These are phyloP conservation scores for Drosophila tanythrix DNA, from an alignment of 2,888 invertebrate genomes.

Conservation along the genomic window DNA sequence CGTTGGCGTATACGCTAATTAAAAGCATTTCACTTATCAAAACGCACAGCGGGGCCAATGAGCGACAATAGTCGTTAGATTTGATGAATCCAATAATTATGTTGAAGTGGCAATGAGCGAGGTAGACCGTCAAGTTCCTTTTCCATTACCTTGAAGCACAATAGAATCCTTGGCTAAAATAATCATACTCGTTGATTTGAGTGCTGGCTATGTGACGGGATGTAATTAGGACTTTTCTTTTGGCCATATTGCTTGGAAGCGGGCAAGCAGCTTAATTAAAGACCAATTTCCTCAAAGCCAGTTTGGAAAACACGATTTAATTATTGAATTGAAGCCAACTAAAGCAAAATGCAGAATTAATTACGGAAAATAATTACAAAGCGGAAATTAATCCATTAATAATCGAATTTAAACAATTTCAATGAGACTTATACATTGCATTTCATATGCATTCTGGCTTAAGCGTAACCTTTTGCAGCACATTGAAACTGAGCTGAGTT, in stretches of 20 bases:
- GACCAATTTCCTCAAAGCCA: conserved; percentile 19
- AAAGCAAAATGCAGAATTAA: not conserved
- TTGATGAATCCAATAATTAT: conserved; percentile 36
- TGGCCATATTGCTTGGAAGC: conserved; percentile 3
- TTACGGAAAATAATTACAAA: conserved; percentile 1
- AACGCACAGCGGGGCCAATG: conserved; percentile 55
- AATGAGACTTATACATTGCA: not conserved
- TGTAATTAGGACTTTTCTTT: conserved; percentile 20
- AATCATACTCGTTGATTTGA: conserved; percentile 7
- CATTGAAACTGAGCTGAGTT: conserved; percentile 6
- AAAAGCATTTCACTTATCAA: conserved; percentile 75
- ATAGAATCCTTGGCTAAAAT: conserved; percentile 20
- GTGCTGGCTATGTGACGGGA: conserved; percentile 1
- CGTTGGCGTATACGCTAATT: conserved; percentile 63
- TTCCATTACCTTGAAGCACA: conserved; percentile 39
- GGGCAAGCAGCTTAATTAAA: conserved; percentile 23
- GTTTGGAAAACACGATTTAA: not conserved
- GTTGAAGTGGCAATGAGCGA: not conserved
- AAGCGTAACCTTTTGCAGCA: not conserved
- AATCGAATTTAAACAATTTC: not conserved
- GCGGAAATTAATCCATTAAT: not conserved
- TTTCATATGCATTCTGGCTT: not conserved
- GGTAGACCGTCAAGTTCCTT: not conserved
- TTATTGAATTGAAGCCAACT: not conserved
- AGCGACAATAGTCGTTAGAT: conserved; percentile 53